Base-by-base conservation (phyloP, 1,140 invertebrate species). In the Tetragnatha versicolor region DNA sequence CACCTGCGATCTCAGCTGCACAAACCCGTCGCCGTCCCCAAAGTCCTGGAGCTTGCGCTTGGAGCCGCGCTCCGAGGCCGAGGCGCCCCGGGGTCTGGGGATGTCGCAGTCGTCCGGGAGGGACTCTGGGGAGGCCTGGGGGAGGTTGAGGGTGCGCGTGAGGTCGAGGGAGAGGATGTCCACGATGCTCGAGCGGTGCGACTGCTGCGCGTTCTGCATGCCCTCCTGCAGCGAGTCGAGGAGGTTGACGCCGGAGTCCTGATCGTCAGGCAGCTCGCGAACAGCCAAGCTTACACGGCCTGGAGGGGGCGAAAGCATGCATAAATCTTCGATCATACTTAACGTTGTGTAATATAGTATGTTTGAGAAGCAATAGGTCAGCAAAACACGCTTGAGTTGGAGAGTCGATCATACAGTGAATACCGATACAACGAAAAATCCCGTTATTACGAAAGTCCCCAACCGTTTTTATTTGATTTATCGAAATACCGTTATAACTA, bases 271-370 rank as follows among this genome's bases (percentile, higher is more conserved):
- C 14, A 80, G 58, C 53, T 82, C 77, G 51, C 70, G 60, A 55
- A 82, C 76, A 45, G 78, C 81, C 25, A 82, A 81, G 42, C 81
- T 82, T 17, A 82, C 70, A 55, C 81, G 70, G 35, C 79, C 79
- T 80, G 27, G 45, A 37, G 51, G 45, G 27, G n/a, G n/a, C n/a
- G n/a, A n/a, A n/a, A n/a, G 17, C n/a, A n/a, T n/a, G n/a, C n/a
- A n/a, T n/a, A n/a, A n/a, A n/a, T n/a, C n/a, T n/a, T n/a, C n/a
- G n/a, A n/a, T n/a, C n/a, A n/a, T n/a, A n/a, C n/a, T n/a, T n/a
- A n/a, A n/a, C n/a, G n/a, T n/a, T n/a, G n/a, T n/a, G 49, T 7
- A 39, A 61, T 10, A 29, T 20, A 61, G 33, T 29, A 7, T 29
- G 9, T 53, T 53, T 53, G 6, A 53, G 20, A 12, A 22, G 22